Evolutionary conservation across 30 jellyfish, hydroid and myxozoan species (phyloP).

Genomic region (Cassiopea andromeda): DNA sequence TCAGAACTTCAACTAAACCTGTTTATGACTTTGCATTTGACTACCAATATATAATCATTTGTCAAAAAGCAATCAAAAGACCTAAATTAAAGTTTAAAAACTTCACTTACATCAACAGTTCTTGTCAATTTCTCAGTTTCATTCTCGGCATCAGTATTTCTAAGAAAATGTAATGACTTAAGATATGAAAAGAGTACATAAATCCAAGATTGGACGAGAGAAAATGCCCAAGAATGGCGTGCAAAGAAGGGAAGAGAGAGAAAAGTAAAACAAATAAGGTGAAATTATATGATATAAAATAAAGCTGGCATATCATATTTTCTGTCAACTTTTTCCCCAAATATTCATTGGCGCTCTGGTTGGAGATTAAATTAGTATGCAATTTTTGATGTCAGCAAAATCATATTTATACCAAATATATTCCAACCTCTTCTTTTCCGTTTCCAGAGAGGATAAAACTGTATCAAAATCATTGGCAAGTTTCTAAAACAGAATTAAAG

Average conservation of each 20-base stretch:
- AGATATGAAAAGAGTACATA: neutral
- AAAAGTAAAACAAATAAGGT: no score
- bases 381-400: no score
- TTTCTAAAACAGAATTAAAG: neutral
- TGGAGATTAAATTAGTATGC: no score
- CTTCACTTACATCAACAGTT: constrained; percentile 37
- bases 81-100: neutral
- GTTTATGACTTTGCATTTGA: no score
- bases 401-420: neutral
- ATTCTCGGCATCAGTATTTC: constrained; percentile 26
- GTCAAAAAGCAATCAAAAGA: no score
- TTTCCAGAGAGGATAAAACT: neutral
- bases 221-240: neutral
- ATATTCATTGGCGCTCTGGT: no score
- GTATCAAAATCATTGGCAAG: constrained; percentile 1
- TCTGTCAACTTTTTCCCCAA: no score
- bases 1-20: no score
- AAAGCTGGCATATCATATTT: no score
- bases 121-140: constrained; percentile 12
- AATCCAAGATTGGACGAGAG: neutral
- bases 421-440: constrained; percentile 13
- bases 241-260: neutral
- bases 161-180: neutral
- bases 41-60: no score
- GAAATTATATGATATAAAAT: no score